Percentiles rank a stretch among this genome's conserved stretches.
These are phyloP conservation scores for Dendrocopos noguchii DNA, from an alignment of 2,113 vertebrate species.

Conservation along the genomic window DNA sequence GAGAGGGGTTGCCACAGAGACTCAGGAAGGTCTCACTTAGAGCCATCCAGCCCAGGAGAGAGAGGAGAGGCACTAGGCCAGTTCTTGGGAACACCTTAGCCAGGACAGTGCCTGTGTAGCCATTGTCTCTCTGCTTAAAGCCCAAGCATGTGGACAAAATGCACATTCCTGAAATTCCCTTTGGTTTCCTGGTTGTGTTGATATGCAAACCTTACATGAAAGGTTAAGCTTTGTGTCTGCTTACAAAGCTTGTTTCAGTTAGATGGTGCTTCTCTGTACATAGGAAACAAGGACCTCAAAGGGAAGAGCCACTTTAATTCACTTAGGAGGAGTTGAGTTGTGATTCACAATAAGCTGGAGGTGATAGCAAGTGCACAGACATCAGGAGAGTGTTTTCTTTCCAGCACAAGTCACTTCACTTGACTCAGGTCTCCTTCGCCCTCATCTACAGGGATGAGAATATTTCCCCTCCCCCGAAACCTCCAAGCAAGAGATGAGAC, in stretches of 20 bases:
- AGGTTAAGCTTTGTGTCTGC: background rate
- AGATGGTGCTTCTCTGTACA: background rate
- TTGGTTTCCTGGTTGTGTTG: background rate
- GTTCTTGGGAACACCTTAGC: background rate
- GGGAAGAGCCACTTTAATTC: background rate
- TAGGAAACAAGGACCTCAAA: background rate
- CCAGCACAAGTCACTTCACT: slow-evolving; percentile 10
- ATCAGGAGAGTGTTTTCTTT: background rate
- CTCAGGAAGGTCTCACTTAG: background rate
- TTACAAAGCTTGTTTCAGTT: background rate
- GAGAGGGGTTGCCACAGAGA: background rate
- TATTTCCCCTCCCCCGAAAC: slow-evolving; percentile 25
- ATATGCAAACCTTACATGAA: background rate
- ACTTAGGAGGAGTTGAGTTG: background rate
- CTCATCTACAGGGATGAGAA: slow-evolving; percentile 29
- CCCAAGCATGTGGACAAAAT: background rate
- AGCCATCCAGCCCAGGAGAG: background rate
- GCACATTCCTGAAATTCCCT: background rate
- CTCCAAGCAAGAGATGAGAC: background rate
- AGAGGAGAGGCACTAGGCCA: background rate
- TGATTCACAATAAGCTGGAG: background rate
- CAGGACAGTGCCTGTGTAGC: background rate
- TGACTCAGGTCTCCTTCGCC: background rate
- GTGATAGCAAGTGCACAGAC: slow-evolving; percentile 6
- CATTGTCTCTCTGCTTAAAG: background rate